Evolutionary conservation across 2,797 vertebrate genomes (phyloP).

Genomic region (Parauchenoglanis punctatus): DNA sequence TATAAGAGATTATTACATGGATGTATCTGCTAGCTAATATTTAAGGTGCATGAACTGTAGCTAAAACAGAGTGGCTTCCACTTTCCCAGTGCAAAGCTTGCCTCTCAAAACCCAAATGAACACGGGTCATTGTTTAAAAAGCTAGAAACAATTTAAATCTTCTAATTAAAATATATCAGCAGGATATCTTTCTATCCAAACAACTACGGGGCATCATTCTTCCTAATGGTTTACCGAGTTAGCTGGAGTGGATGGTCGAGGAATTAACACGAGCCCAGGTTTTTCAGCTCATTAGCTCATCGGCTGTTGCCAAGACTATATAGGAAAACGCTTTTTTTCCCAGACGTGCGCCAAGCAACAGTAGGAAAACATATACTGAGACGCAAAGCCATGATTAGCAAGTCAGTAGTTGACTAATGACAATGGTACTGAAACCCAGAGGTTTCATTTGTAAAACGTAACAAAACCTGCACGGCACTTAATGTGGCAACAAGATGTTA

Average conservation of each 20-base stretch:
- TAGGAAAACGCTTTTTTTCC: background rate
- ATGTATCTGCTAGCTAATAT: background rate
- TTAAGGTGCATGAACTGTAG: slow-evolving; percentile 8
- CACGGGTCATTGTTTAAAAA: background rate
- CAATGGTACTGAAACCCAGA: background rate
- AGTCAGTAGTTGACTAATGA: background rate
- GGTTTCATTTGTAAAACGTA: background rate
- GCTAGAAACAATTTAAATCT: background rate
- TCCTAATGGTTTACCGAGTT: background rate
- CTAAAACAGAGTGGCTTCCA: background rate
- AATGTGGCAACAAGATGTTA: background rate
- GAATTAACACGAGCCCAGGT: background rate
- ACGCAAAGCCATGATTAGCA: background rate
- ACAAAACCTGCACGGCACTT: background rate
- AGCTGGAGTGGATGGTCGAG: background rate
- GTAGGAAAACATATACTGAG: background rate
- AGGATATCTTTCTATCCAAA: background rate
- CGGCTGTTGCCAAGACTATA: background rate
- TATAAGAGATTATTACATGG: background rate
- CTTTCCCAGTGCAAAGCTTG: background rate
- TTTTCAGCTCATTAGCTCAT: background rate
- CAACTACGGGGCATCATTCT: background rate
- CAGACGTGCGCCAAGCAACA: background rate
- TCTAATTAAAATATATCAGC: background rate
- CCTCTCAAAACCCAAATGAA: background rate